Conservation (phyloP, 1,140 invertebrate genomes). For the Dolichoris vasculosae region DNA sequence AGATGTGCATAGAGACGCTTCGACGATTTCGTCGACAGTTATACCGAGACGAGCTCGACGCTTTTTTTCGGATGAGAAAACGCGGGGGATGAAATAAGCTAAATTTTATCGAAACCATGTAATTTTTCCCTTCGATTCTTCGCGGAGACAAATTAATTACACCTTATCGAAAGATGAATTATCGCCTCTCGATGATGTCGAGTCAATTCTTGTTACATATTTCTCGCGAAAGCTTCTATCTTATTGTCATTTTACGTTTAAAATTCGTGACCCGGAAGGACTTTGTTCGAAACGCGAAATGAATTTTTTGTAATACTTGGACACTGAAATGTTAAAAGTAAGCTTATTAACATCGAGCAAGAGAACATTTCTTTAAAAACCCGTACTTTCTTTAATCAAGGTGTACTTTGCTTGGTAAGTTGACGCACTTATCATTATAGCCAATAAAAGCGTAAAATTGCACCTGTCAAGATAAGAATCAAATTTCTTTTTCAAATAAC, state of each 20-base stretch:
- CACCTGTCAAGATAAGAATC: constrained; percentile 13
- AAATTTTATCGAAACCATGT: background rate
- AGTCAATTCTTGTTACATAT: background rate
- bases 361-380: no score
- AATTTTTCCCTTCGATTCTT: constrained; percentile 19
- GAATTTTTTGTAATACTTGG: background rate
- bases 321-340: background rate
- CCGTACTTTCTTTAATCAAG: background rate
- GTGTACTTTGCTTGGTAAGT: background rate
- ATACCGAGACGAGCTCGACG: constrained; percentile 1
- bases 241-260: background rate
- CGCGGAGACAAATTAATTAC: background rate
- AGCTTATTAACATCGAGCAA: background rate
- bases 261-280: background rate
- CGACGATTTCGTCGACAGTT: background rate
- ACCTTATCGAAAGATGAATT: no score
- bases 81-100: background rate
- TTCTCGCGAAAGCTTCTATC: background rate
- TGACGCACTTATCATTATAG: background rate
- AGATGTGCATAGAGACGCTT: constrained; percentile 13
- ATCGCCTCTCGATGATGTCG: no score
- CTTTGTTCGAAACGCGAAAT: background rate
- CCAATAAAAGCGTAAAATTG: background rate
- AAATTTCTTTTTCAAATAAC: background rate
- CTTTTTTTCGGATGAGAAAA: background rate